Percentiles rank a stretch among this genome's conserved stretches.
Conservation (phyloP, 2,113 vertebrate species). For the Leptodactylus fuscus region DNA sequence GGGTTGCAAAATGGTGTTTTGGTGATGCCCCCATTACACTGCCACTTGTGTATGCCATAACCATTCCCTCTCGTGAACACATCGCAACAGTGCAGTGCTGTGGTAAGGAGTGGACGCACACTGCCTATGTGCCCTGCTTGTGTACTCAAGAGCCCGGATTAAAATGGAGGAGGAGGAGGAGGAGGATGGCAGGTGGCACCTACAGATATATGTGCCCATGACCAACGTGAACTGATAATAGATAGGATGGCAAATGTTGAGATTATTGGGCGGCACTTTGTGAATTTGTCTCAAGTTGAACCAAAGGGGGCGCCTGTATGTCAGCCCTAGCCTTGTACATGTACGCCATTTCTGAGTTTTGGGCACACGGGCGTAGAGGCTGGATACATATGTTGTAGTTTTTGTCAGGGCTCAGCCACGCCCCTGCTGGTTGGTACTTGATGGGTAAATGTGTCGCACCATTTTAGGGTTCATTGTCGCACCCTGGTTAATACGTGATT, state of each 20-base stretch:
- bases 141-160: not conserved
- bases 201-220: not conserved
- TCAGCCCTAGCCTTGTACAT: not conserved
- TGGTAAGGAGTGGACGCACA: conserved; percentile 25
- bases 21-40: not conserved
- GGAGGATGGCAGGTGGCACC: not conserved
- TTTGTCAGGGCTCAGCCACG: not conserved
- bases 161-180: not conserved
- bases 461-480: not conserved
- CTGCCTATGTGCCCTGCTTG: not conserved
- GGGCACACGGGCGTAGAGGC: not conserved
- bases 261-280: not conserved
- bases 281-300: not conserved
- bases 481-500: too few species aligned
- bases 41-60: not conserved
- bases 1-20: not conserved
- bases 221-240: not conserved
- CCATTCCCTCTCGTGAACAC: not conserved
- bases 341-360: not conserved
- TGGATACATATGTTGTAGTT: not conserved
- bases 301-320: not conserved
- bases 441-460: not conserved
- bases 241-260: not conserved
- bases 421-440: not conserved
- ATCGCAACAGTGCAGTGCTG: conserved; percentile 45